Evolutionary conservation across 2,888 invertebrate genomes (phyloP).

Genomic region (Acrocyrtus sp.): DNA sequence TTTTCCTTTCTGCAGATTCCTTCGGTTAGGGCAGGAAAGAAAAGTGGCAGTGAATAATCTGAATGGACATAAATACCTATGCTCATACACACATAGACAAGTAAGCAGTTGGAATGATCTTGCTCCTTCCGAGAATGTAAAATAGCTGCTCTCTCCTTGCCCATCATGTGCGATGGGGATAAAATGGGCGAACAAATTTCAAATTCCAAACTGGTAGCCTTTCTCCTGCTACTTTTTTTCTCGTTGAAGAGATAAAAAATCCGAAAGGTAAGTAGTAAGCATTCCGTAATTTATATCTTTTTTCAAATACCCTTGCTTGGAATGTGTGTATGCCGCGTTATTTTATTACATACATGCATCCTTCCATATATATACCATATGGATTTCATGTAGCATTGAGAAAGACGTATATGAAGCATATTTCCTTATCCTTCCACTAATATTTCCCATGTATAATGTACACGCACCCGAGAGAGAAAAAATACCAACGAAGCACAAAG

Average conservation of each 20-base stretch:
- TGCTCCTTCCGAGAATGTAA: constrained; percentile 32
- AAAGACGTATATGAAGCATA: not conserved
- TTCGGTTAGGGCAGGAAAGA: constrained; percentile 7
- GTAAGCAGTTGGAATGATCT: constrained; percentile 15
- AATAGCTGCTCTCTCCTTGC: constrained; percentile 16
- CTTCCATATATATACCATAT: constrained; percentile 17
- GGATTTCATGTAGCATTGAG: constrained; percentile 7
- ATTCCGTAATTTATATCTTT: constrained; percentile 48
- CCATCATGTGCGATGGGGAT: not conserved
- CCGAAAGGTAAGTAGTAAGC: constrained; percentile 26
- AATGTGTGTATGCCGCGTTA: not conserved
- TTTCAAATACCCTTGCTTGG: constrained; percentile 24
- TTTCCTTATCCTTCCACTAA: constrained; percentile 1
- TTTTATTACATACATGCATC: not conserved
- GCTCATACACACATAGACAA: constrained; percentile 10
- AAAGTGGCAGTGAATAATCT: constrained; percentile 47
- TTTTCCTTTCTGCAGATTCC: not conserved
- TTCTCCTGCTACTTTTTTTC: constrained; percentile 13
- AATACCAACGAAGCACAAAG: not conserved
- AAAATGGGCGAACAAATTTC: constrained; percentile 35
- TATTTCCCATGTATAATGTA: constrained; percentile 1
- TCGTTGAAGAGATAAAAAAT: not conserved
- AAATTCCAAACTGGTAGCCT: constrained; percentile 46
- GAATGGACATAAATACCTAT: constrained; percentile 46
- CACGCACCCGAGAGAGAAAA: not conserved